These are phyloP conservation scores for Diplosoma virens DNA, from an alignment of 23 tunicate species.

Conservation along the genomic window DNA sequence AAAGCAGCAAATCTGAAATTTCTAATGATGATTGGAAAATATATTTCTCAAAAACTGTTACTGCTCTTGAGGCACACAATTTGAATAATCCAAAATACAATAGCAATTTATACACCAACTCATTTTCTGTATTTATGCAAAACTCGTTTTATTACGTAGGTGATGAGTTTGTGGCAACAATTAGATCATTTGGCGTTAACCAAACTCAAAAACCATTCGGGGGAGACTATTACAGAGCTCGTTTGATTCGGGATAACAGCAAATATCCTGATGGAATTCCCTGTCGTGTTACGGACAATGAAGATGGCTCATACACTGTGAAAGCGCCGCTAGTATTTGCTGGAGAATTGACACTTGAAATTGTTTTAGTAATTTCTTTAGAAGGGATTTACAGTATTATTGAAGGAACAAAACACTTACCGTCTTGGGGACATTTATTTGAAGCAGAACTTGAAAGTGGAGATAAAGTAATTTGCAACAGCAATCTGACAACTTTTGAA, in stretches of 20 bases:
- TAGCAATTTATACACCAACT: not conserved
- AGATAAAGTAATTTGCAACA: not conserved
- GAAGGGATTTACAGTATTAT: constrained; percentile 11
- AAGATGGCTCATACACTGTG: constrained; percentile 35
- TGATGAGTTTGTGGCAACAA: constrained; percentile 11
- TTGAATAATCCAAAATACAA: not conserved
- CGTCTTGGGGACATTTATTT: not conserved
- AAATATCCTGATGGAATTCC: constrained; percentile 34
- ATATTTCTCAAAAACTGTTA: not conserved
- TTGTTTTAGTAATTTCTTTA: constrained; percentile 26
- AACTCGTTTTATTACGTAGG: not conserved
- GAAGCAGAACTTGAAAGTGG: not conserved
- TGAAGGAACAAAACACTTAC: not conserved
- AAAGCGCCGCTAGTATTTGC: constrained; percentile 19
- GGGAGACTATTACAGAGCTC: constrained; percentile 48
- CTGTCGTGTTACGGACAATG: constrained; percentile 28
- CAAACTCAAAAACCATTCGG: constrained; percentile 32
- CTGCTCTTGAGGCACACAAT: not conserved
- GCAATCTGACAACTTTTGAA: not conserved
- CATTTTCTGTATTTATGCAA: not conserved
- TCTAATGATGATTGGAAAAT: constrained; percentile 7
- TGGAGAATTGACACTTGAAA: constrained; percentile 11
- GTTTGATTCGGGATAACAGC: not conserved
- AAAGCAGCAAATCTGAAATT: too few relatives aligned
- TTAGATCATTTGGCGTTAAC: constrained; percentile 22